Evolutionary conservation across 53 echinoderm and acorn worm genomes (phyloP), one percentile per base, ranked within the genome.

Genomic region (Glandiceps talaboti): DNA sequence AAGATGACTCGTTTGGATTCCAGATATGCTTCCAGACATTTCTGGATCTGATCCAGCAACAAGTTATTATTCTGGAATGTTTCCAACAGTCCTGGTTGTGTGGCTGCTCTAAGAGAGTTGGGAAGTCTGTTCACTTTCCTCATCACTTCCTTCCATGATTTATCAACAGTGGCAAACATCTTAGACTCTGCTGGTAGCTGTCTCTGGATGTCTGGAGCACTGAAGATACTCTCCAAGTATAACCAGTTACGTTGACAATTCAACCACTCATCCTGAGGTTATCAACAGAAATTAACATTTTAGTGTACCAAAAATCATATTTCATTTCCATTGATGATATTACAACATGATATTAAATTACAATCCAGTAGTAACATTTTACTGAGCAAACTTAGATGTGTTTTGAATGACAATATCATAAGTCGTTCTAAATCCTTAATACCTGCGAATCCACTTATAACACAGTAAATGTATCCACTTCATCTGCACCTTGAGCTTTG

Each of bases 61-160:
- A 91, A 74, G 77, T 99, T 99, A 84, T 99, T 99, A 73, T 99
- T 99, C 90, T 92, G 90, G 90, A 96, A 96, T 30, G 96, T 92
- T 77, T 93, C 93, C 26, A 93, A 82, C 14, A 99, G 91, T 30
- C 92, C 93, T 14, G 92, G 92, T 79, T 93, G 91, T 29, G 99
- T 93, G 78, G 89, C 89, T 14, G 99, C 93, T 14, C 91, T 85
- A 86, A 92, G 87, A 29, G 93, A 88, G 76, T 93, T 77, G 1
- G 99, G 99, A 26, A 99, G 88, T 29, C 99, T 81, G 83, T 99
- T 93, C 1, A 89, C 99, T 74, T 99, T 93, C 28, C 93, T 84
- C 99, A 99, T 99, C 79, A 93, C 91, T 82, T 99, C 99, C 81
- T 97, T 99, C 99, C 99, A 99, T 33, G 99, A 99, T 76, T 99